These are phyloP conservation scores for Rhynchonycteris naso DNA, from an alignment of 2,797 vertebrate species.

Conservation along the genomic window DNA sequence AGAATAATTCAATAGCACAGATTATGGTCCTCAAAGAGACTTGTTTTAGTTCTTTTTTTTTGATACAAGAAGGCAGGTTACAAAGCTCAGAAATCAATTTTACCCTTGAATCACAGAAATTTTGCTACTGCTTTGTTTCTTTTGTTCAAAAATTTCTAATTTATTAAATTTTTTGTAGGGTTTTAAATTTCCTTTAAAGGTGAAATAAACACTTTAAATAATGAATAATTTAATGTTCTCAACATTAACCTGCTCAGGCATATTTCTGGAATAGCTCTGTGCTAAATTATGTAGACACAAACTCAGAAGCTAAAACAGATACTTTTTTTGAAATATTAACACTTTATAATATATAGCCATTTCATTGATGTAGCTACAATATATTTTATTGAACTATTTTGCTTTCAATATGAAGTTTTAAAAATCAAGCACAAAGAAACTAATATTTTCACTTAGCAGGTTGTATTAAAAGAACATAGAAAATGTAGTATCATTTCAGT, in stretches of 20 bases:
- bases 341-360: background rate
- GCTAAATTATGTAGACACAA: background rate
- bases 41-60: background rate
- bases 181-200: background rate
- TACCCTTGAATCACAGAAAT: background rate
- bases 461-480: background rate
- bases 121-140: background rate
- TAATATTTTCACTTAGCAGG: background rate
- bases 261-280: background rate
- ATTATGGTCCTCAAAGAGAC: background rate
- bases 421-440: slow-evolving; percentile 29
- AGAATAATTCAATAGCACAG: background rate
- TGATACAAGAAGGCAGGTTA: background rate
- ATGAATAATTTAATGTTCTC: background rate
- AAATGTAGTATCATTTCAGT: background rate
- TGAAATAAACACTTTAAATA: background rate
- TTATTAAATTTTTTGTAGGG: background rate
- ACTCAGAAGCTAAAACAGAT: background rate
- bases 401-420: background rate
- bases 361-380: background rate
- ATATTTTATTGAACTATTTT: background rate
- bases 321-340: background rate
- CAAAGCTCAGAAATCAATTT: background rate
- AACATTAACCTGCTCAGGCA: background rate
- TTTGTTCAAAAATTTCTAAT: background rate